A percentile compares a stretch with the other conserved stretches of the same genome.
Evolutionary conservation across 2,113 vertebrate species (phyloP).

Genomic region (Bubo bubo): DNA sequence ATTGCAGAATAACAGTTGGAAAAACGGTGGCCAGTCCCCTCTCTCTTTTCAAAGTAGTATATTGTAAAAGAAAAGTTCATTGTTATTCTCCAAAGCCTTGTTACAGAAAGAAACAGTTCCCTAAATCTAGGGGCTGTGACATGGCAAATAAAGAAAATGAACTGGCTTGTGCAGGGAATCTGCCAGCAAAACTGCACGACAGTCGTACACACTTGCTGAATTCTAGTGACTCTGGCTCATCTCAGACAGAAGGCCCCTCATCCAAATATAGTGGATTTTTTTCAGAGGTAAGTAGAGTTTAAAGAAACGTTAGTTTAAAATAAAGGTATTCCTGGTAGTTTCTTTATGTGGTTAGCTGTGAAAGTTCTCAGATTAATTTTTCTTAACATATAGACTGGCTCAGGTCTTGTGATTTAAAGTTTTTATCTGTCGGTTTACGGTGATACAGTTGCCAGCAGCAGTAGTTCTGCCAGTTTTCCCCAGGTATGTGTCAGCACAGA

Average conservation of each 20-base stretch:
- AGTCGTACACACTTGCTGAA: slow-evolving; percentile 80
- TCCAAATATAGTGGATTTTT: slow-evolving; percentile 89
- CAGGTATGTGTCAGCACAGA: background rate
- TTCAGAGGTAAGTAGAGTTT: slow-evolving; percentile 83
- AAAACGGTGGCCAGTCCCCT: slow-evolving; percentile 71
- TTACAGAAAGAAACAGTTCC: slow-evolving; percentile 75
- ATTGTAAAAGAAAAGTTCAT: slow-evolving; percentile 72
- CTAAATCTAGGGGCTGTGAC: slow-evolving; percentile 76
- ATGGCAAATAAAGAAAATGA: slow-evolving; percentile 92
- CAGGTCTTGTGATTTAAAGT: background rate
- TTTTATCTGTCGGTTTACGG: background rate
- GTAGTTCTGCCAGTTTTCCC: background rate
- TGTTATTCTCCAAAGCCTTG: slow-evolving; percentile 72
- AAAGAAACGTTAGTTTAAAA: background rate
- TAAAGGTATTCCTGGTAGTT: background rate
- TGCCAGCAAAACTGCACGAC: slow-evolving; percentile 80
- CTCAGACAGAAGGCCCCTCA: slow-evolving; percentile 79
- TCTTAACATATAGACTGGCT: background rate
- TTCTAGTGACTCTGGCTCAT: slow-evolving; percentile 79
- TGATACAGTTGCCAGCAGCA: background rate
- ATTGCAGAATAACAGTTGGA: slow-evolving; percentile 75
- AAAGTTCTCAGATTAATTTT: background rate
- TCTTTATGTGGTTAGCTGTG: background rate
- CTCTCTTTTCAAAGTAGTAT: slow-evolving; percentile 73
- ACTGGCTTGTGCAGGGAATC: slow-evolving; percentile 87